Conservation (phyloP, 2,888 invertebrate species). For the Drosophila quinaria region DNA sequence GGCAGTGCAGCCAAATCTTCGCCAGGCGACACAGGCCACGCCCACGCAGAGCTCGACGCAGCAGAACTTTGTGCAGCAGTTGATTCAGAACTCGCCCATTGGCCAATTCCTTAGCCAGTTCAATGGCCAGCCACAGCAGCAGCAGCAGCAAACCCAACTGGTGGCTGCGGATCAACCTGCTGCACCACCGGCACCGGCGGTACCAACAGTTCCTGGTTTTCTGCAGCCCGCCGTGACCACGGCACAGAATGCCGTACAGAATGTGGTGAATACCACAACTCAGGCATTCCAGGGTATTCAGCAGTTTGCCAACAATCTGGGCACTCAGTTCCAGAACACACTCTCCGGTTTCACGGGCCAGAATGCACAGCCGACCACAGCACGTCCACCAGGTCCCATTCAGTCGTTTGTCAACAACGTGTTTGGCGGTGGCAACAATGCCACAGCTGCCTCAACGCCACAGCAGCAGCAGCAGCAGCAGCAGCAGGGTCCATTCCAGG, state of each 20-base stretch:
- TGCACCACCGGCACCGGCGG: slow-evolving; percentile 9
- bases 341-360: slow-evolving; percentile 74
- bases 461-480: slow-evolving; percentile 54
- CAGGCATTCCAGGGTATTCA: slow-evolving; percentile 82
- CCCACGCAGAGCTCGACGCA: slow-evolving; percentile 75
- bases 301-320: slow-evolving; percentile 79
- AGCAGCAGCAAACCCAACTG: slow-evolving; percentile 27
- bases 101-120: slow-evolving; percentile 82
- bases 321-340: slow-evolving; percentile 79
- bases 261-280: slow-evolving; percentile 77
- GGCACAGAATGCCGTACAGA: slow-evolving; percentile 74
- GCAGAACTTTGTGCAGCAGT: slow-evolving; percentile 80
- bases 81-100: slow-evolving; percentile 83
- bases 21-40: slow-evolving; percentile 82
- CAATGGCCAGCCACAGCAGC: slow-evolving; percentile 57
- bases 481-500: slow-evolving; percentile 80
- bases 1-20: slow-evolving; percentile 52
- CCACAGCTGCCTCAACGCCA: slow-evolving; percentile 57
- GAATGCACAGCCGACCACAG: slow-evolving; percentile 70
- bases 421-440: slow-evolving; percentile 75
- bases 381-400: slow-evolving; percentile 82
- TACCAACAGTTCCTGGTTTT: slow-evolving; percentile 76
- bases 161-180: slow-evolving; percentile 54
- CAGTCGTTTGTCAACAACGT: slow-evolving; percentile 82
- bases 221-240: slow-evolving; percentile 78